Evolutionary conservation across 1,140 invertebrate species (phyloP).

Genomic region (Parapsyche elsis): DNA sequence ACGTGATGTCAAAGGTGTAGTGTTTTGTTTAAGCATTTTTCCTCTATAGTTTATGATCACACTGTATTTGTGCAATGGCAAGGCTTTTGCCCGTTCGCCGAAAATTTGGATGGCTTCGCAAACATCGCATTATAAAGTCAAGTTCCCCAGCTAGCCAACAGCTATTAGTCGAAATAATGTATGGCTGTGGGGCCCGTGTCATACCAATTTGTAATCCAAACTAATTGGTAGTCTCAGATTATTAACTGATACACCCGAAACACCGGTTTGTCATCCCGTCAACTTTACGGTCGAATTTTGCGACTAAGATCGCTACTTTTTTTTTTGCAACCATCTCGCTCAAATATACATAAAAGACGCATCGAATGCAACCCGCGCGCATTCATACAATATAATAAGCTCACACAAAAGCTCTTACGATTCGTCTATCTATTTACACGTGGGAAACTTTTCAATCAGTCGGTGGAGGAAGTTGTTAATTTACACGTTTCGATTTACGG

Average conservation of each 20-base stretch:
- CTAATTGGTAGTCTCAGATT: conserved; percentile 51
- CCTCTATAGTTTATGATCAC: not conserved
- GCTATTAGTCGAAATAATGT: conserved; percentile 39
- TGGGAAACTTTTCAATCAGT: conserved; percentile 46
- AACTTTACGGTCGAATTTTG: conserved; percentile 17
- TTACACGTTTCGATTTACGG: conserved; percentile 44
- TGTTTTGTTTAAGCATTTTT: no score
- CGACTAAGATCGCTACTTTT: not conserved
- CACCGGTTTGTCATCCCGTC: conserved; percentile 31
- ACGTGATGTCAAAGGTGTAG: no score
- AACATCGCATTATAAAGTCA: conserved; percentile 42
- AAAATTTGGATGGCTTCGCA: conserved; percentile 23
- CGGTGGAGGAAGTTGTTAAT: conserved; percentile 51
- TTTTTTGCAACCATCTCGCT: conserved; percentile 9
- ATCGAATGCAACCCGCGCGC: no score
- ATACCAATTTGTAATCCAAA: conserved; percentile 54
- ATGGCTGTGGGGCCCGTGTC: conserved; percentile 47
- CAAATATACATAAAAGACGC: not conserved
- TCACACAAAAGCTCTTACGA: not conserved
- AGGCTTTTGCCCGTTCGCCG: not conserved
- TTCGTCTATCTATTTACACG: not conserved
- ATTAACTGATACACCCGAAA: conserved; percentile 40
- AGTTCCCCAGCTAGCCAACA: not conserved
- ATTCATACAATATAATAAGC: not conserved
- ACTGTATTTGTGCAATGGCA: not conserved